These are phyloP conservation scores for Drosophila pallidifrons DNA, from an alignment of 1,140 invertebrate species.

Conservation along the genomic window DNA sequence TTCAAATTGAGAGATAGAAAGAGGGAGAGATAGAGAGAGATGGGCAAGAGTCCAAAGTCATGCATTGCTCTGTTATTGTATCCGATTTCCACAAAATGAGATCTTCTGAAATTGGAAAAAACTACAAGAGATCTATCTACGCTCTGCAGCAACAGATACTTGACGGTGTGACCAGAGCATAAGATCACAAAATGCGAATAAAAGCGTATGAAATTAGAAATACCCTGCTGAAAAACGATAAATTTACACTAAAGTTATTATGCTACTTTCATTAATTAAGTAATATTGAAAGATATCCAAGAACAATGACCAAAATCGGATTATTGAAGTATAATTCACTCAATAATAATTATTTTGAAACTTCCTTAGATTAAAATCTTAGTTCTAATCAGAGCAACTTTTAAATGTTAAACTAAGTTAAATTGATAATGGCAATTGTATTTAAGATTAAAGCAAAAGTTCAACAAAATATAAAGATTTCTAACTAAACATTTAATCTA, in stretches of 20 bases:
- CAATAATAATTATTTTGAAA: too few species aligned
- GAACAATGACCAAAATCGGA: too few species aligned
- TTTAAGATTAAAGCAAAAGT: too few species aligned
- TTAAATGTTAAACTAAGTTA: too few species aligned
- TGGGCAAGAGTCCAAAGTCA: slow-evolving; percentile 38
- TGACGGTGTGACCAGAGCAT: not conserved
- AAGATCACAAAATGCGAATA: not conserved
- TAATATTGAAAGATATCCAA: too few species aligned
- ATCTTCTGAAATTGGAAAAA: slow-evolving; percentile 36
- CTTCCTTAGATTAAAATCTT: too few species aligned
- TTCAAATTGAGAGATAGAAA: not conserved
- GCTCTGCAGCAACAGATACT: slow-evolving; percentile 18
- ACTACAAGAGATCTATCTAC: slow-evolving; percentile 26
- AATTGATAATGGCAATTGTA: too few species aligned
- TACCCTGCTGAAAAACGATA: too few species aligned
- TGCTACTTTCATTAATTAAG: too few species aligned
- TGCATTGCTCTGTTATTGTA: slow-evolving; percentile 63
- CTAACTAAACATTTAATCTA: not conserved
- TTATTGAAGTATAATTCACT: too few species aligned
- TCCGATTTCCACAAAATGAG: slow-evolving; percentile 53
- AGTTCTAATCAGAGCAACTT: too few species aligned
- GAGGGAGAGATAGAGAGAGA: slow-evolving; percentile 20
- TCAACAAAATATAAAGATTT: not conserved
- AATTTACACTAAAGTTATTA: too few species aligned
- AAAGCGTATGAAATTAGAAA: not conserved